Evolutionary conservation across 2,888 invertebrate species (phyloP).

Genomic region (Mimumesa dahlbomi): DNA sequence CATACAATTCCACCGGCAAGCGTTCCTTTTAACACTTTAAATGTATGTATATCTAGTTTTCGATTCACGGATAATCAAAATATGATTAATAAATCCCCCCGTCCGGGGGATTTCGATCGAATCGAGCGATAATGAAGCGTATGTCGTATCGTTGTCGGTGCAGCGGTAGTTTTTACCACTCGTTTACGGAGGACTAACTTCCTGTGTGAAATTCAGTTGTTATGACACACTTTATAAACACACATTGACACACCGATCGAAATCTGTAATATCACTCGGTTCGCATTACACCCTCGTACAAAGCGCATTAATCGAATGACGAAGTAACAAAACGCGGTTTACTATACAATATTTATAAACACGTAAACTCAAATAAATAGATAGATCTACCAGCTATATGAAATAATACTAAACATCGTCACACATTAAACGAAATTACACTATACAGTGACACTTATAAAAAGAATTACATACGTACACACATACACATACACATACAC

Average conservation of each 20-base stretch:
- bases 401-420: constrained; percentile 66
- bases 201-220: constrained; percentile 44
- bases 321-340: constrained; percentile 66
- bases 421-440: constrained; percentile 33
- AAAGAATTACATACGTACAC: constrained; percentile 13
- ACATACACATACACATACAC: constrained; percentile 9
- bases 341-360: constrained; percentile 74
- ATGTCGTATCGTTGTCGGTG: neutral
- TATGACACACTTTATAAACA: constrained; percentile 40
- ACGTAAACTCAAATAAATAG: constrained; percentile 74
- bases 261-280: constrained; percentile 68
- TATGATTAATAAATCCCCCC: neutral
- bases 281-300: constrained; percentile 75
- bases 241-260: constrained; percentile 36
- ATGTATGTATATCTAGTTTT: no score
- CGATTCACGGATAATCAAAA: constrained; percentile 1
- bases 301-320: constrained; percentile 73
- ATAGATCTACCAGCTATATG: constrained; percentile 74
- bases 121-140: neutral
- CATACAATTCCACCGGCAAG: no score
- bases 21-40: neutral
- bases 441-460: constrained; percentile 24
- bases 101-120: no score
- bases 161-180: neutral
- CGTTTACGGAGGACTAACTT: constrained; percentile 6